Base-by-base conservation (phyloP, 2,113 vertebrate species). In the Astur gentilis region DNA sequence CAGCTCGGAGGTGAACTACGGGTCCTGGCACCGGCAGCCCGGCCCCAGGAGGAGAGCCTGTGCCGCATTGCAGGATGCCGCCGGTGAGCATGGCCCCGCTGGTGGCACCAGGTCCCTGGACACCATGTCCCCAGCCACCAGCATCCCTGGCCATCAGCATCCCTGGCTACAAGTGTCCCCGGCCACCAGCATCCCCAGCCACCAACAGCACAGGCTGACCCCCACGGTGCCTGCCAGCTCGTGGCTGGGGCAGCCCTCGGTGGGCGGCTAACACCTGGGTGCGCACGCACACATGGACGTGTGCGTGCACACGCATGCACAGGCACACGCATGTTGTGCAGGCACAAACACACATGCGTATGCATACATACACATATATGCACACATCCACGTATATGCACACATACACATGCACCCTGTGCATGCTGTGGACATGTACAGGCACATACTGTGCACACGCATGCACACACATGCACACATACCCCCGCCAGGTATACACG, bases 151-250 rank as follows among this genome's bases (percentile, higher is more conserved):
- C 16, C 44, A 47, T 16, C 64, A 32, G 6, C 6, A 11, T 40
- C 47, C n/a, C 27, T 1, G 2, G 34, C 19, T 55, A 29, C 14
- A 11, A 17, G 11, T 1, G 3, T 40, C 47, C 36, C 58, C 0
- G 2, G 49, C 7, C 38, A 19, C 16, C 16, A 18, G 26, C 23
- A 25, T 50, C 50, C 50, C 49, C 8, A 1, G 34, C 67, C 34
- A 34, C 40, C 45, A 6, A 3, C 19, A 9, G 67, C n/a, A 11
- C 9, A 12, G 19, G 20, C 55, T 21, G 42, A 36, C 1, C 19
- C 55, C 57, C 27, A 12, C 23, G 5, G 26, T 15, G 12, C 42
- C 57, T 25, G 20, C 44, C 57, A 38, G 57, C 26, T 10, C 12
- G 2, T 1, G 3, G 26, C 47, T 71, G 65, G 67, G 67, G n/a